phyloP scores from a whole-genome alignment of 2,113 vertebrate species.

The Microcebus tavaratra region DNA sequence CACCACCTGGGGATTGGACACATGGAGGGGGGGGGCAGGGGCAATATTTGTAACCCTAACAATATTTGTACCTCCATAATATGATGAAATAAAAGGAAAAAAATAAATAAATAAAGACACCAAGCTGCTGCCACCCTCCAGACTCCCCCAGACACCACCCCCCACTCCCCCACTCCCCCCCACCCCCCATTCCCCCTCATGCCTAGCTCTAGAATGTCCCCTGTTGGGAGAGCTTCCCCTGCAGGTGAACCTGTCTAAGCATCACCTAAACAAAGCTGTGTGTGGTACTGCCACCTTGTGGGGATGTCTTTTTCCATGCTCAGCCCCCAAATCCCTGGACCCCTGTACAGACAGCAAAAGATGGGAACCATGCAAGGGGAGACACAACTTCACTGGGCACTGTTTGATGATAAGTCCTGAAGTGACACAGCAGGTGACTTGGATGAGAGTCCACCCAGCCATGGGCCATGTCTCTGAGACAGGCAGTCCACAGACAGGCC shows the following conservation, averaged over 20 bases:
- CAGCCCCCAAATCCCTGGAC: neutral
- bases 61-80: no score
- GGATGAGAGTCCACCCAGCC: neutral
- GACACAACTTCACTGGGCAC: fast-evolving
- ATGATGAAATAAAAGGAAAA: no score
- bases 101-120: no score
- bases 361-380: neutral
- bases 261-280: neutral
- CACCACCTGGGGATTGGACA: no score
- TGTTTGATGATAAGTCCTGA: neutral
- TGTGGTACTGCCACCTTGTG: neutral
- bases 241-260: neutral
- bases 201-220: neutral
- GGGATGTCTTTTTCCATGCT: no score
- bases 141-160: neutral
- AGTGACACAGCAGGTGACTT: neutral
- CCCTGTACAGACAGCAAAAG: neutral
- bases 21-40: no score
- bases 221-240: neutral
- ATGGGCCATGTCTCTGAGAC: neutral
- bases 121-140: neutral
- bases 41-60: no score
- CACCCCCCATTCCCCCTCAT: no score
- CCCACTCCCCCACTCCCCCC: neutral
- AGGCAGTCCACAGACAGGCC: neutral